phyloP scores from a whole-genome alignment of 1,140 invertebrate species.

The Kradibia gibbosae region DNA sequence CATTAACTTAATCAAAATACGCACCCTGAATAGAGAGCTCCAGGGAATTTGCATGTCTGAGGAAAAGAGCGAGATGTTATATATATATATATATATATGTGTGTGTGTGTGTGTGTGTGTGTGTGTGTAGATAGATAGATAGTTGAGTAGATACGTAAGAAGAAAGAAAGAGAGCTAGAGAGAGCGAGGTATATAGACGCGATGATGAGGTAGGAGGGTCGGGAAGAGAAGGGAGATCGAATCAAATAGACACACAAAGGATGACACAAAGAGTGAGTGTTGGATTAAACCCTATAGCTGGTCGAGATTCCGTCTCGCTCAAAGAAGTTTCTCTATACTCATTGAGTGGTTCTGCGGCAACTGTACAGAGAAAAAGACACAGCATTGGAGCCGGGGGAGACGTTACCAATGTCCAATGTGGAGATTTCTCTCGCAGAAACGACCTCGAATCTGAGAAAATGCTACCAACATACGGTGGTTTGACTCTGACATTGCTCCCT shows the following conservation, averaged over 20 bases:
- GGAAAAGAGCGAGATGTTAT: background rate
- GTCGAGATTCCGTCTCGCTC: background rate
- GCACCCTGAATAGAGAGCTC: background rate
- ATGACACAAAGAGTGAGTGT: conserved; percentile 27
- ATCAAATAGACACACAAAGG: conserved; percentile 27
- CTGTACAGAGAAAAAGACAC: background rate
- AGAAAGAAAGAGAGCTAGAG: background rate
- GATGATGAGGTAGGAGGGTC: background rate
- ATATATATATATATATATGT: background rate
- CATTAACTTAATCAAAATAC: conserved; percentile 15
- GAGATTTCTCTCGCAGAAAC: conserved; percentile 1
- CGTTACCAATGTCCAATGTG: background rate
- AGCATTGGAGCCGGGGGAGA: background rate
- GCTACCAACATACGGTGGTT: background rate
- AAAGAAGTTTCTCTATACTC: background rate
- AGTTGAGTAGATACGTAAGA: background rate
- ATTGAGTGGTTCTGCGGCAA: background rate
- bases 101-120: no score
- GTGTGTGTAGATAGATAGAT: background rate
- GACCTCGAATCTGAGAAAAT: background rate
- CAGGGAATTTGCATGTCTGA: conserved; percentile 18
- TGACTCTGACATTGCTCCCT: background rate
- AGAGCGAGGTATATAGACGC: background rate
- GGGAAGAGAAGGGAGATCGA: conserved; percentile 3
- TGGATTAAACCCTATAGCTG: conserved; percentile 23